Conservation (phyloP, 2,113 vertebrate species). For the Gambusia holbrooki region DNA sequence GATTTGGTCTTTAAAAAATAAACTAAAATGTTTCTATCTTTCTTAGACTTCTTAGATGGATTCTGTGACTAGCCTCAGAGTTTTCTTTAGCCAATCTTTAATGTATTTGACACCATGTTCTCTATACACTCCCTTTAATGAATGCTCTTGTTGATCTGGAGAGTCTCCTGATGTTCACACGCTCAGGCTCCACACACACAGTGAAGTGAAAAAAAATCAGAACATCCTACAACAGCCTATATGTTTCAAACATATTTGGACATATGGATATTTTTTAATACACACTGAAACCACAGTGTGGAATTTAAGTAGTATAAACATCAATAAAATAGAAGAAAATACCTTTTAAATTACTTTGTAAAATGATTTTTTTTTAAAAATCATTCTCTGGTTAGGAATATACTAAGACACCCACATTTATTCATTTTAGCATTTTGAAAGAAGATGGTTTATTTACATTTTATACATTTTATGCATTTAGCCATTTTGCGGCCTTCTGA, state of each 20-base stretch:
- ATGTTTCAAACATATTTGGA: neutral
- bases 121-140: slow-evolving; percentile 49
- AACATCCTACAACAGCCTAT: neutral
- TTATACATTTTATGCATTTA: neutral
- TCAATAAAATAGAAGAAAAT: neutral
- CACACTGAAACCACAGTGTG: neutral
- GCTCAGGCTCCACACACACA: slow-evolving; percentile 8
- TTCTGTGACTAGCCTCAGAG: slow-evolving; percentile 37
- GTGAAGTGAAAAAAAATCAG: slow-evolving; percentile 9
- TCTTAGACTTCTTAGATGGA: slow-evolving; percentile 54
- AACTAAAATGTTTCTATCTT: slow-evolving; percentile 58
- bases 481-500: neutral
- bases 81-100: slow-evolving; percentile 56
- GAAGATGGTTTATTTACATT: neutral
- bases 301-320: neutral
- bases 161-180: slow-evolving; percentile 24
- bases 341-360: neutral
- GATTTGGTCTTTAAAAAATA: slow-evolving; percentile 32
- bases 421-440: neutral
- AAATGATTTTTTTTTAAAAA: neutral
- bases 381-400: neutral
- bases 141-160: slow-evolving; percentile 34
- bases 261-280: neutral
- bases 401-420: neutral
- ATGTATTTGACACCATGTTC: slow-evolving; percentile 64